Percentiles rank a stretch among this genome's conserved stretches.
Conservation (phyloP, 2,797 vertebrate species). For the Ptychobarbus kaznakovi region DNA sequence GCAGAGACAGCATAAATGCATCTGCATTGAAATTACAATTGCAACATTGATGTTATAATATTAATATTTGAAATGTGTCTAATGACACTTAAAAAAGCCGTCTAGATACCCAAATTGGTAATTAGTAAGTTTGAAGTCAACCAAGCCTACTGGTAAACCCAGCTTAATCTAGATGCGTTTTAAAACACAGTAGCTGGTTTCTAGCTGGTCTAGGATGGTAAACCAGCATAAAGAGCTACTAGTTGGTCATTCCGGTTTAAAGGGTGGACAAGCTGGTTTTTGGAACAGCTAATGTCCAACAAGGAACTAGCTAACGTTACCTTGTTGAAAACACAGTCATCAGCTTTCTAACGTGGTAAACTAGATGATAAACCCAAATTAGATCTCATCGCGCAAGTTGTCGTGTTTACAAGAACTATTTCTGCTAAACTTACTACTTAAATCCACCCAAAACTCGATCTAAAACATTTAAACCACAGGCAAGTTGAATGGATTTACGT, state of each 20-base stretch:
- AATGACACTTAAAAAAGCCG: background rate
- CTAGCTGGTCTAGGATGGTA: background rate
- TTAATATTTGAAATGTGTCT: background rate
- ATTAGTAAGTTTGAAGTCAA: background rate
- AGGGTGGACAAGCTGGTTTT: slow-evolving; percentile 7
- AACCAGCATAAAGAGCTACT: background rate
- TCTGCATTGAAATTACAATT: background rate
- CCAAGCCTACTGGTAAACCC: no score
- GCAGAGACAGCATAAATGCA: background rate
- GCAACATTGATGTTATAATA: background rate
- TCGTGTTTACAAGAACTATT: background rate
- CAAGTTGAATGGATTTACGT: background rate
- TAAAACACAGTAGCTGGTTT: background rate
- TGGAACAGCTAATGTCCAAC: background rate
- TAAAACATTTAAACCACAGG: background rate
- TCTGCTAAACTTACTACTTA: background rate
- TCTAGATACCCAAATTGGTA: no score
- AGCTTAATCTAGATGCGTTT: background rate
- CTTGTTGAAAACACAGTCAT: background rate
- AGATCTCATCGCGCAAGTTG: background rate
- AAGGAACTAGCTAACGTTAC: slow-evolving; percentile 11
- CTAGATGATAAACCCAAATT: background rate
- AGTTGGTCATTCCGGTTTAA: background rate
- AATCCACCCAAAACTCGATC: slow-evolving; percentile 5
- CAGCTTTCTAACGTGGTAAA: background rate